Base-by-base conservation (phyloP, 2,797 vertebrate genomes). In the Melopsittacus undulatus region DNA sequence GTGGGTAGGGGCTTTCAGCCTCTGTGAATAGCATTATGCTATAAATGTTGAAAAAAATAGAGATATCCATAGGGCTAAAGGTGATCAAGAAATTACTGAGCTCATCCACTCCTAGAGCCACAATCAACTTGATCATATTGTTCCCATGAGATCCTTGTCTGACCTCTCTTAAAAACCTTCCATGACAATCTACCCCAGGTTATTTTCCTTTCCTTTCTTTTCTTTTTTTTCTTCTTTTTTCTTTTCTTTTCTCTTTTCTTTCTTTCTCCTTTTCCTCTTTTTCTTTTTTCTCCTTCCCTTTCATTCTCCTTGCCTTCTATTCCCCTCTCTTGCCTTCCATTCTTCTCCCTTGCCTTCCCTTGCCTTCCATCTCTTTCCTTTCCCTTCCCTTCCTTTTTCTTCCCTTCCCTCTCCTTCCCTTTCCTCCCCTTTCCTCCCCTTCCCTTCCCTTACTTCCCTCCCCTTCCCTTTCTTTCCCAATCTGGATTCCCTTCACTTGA, bases 171-270 rank as follows among this genome's bases (percentile, higher is more conserved):
- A 49, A 49, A 59, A 83, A n/a, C 51, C 57, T 82, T 36, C 56
- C 20, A 2, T 10, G 67, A 54, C 43, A 76, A 59, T 11, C 61
- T n/a, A n/a, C 17, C 27, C 27, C 18, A 27, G 40, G 34, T 5
- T 0, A 29, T 45, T 24, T 26, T 20, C 57, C 6, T 26, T 45
- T 48, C 26, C 14, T 12, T 19, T 5, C 2, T 5, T 9, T 11
- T 2, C 11, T 22, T 13, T 8, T 16, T 11, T n/a, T n/a, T 24
- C 6, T 17, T 21, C 5, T 23, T 11, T 1, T 16, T 5, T 40
- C 5, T 10, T 8, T 48, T 48, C 46, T 14, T 26, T 15, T 49
- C 13, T 42, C 20, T 38, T 9, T 5, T 32, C 9, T 5, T 9
- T 21, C 7, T 21, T 30, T 10, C 13, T 21, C 20, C 5, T 19